Percentiles rank a stretch among this genome's conserved stretches.
phyloP scores from a whole-genome alignment of 2,797 vertebrate species.

The Hirundo rustica region DNA sequence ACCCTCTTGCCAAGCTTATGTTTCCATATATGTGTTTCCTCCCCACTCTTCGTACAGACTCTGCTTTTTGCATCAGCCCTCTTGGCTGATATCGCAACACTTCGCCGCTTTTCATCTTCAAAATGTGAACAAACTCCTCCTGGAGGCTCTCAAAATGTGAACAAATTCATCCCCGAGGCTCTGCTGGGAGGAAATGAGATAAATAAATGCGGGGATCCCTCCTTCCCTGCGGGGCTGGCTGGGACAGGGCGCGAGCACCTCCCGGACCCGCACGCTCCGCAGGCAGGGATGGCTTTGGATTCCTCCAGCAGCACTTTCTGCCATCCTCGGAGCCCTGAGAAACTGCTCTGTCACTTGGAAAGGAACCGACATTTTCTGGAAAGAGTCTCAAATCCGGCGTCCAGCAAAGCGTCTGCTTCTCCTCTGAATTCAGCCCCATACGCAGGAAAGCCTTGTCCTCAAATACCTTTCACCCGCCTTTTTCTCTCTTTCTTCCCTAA shows the following conservation, averaged over 20 bases:
- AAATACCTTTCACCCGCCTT: neutral
- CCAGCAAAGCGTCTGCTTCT: slow-evolving; percentile 31
- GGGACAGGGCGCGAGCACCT: accelerated
- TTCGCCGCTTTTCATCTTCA: slow-evolving; percentile 35
- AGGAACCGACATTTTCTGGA: slow-evolving; percentile 49
- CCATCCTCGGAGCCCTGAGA: neutral
- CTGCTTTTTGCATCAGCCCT: slow-evolving; percentile 62
- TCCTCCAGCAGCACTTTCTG: neutral
- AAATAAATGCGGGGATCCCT: neutral
- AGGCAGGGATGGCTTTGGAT: neutral
- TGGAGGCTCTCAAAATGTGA: neutral
- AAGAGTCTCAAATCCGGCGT: neutral
- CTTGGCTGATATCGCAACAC: neutral
- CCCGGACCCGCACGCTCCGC: accelerated
- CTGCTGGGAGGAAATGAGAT: neutral
- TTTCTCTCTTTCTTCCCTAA: neutral
- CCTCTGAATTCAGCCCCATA: neutral
- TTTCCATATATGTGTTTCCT: slow-evolving; percentile 69
- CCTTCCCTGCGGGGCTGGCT: neutral
- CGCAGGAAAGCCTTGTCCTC: neutral
- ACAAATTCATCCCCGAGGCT: neutral
- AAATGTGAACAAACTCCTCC: slow-evolving; percentile 22
- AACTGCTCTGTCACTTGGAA: slow-evolving; percentile 62
- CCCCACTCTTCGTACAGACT: neutral
- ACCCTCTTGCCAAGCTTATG: slow-evolving; percentile 41